These are phyloP conservation scores for Meloidogyne hapla DNA, from an alignment of 1,140 invertebrate species.

Conservation along the genomic window DNA sequence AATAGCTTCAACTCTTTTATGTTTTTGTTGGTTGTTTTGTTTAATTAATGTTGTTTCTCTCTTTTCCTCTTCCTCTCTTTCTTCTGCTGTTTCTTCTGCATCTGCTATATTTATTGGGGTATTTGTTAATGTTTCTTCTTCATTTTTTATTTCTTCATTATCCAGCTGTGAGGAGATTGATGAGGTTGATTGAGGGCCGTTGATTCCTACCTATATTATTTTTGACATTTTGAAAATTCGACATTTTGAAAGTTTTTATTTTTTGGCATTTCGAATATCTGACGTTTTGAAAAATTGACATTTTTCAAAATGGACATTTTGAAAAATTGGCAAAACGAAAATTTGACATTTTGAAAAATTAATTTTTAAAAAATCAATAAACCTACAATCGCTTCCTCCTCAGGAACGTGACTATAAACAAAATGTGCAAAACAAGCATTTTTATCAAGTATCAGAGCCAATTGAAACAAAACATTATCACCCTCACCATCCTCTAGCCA, in stretches of 20 bases:
- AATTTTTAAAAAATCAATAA: too few species aligned
- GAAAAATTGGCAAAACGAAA: too few species aligned
- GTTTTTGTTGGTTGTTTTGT: not conserved
- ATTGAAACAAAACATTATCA: constrained; percentile 47
- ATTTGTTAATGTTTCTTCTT: not conserved
- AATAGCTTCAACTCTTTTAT: not conserved
- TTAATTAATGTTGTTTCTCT: not conserved
- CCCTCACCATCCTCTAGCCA: constrained; percentile 39
- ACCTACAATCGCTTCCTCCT: constrained; percentile 8
- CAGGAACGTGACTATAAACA: constrained; percentile 48
- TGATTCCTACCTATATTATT: not conserved
- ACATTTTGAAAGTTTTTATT: too few species aligned
- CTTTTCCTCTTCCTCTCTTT: not conserved
- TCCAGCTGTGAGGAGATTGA: not conserved
- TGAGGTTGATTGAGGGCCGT: not conserved
- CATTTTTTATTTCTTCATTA: not conserved
- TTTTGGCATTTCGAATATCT: too few species aligned
- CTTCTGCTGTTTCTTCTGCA: not conserved
- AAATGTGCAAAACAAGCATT: constrained; percentile 53
- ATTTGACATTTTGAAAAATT: not conserved
- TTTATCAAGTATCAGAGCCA: constrained; percentile 50
- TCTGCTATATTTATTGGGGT: too few species aligned
- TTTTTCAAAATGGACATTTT: too few species aligned
- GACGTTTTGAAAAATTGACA: too few species aligned
- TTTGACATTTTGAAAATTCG: too few species aligned